phyloP scores from a whole-genome alignment of 2,888 invertebrate species.

The Scaptodrosophila latifasciaeformis region DNA sequence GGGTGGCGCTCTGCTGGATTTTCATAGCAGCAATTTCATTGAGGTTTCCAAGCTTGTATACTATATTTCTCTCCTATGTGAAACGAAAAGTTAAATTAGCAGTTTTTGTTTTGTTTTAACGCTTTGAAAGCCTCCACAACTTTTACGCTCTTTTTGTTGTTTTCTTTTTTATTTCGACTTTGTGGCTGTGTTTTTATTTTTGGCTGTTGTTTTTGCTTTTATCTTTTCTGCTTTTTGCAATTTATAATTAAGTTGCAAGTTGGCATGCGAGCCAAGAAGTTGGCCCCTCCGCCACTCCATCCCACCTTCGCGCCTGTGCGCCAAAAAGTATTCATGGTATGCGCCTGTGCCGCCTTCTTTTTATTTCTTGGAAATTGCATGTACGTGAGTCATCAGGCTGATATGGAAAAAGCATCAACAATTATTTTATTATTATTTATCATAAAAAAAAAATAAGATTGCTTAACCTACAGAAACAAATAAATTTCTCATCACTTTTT shows the following conservation, averaged over 20 bases:
- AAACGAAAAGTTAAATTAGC: slow-evolving; percentile 66
- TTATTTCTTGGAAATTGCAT: slow-evolving; percentile 67
- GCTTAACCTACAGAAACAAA: slow-evolving; percentile 8
- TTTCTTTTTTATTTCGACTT: slow-evolving; percentile 12
- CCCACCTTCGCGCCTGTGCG: slow-evolving; percentile 23
- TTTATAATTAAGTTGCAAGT: slow-evolving; percentile 69
- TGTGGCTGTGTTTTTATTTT: slow-evolving; percentile 17
- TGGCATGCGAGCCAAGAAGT: slow-evolving; percentile 59
- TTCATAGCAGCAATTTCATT: slow-evolving; percentile 58
- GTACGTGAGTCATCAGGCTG: slow-evolving; percentile 57
- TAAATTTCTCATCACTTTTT: slow-evolving; percentile 2
- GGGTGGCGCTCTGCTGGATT: slow-evolving; percentile 46
- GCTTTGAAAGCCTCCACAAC: slow-evolving; percentile 37
- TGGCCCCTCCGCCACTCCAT: slow-evolving; percentile 28
- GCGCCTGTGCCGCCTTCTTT: slow-evolving; percentile 25
- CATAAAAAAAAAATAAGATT: slow-evolving; percentile 3
- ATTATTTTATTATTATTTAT: slow-evolving; percentile 30
- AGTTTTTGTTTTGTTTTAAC: slow-evolving; percentile 46
- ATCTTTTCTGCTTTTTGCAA: slow-evolving; percentile 50
- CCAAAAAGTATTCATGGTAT: slow-evolving; percentile 62
- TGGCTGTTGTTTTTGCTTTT: slow-evolving; percentile 8
- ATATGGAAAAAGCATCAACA: slow-evolving; percentile 27
- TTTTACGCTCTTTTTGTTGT: slow-evolving; percentile 42
- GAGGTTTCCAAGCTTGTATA: slow-evolving; percentile 25
- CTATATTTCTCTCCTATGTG: slow-evolving; percentile 38